Conservation (phyloP, 2,888 invertebrate genomes). For the Drosophila silvestris region DNA sequence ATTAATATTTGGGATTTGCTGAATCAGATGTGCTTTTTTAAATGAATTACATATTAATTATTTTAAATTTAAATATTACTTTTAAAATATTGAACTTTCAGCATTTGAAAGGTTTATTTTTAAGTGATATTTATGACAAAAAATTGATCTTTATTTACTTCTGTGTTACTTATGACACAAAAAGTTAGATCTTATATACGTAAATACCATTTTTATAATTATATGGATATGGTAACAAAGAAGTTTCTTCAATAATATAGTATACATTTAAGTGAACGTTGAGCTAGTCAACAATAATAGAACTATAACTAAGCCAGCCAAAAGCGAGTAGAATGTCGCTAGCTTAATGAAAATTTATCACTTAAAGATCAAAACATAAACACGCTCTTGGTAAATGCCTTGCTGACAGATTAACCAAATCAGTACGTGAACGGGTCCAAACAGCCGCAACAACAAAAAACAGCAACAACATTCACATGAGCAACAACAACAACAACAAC, state of each 20-base stretch:
- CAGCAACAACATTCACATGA: conserved; percentile 6
- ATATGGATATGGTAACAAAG: not conserved
- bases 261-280: not conserved
- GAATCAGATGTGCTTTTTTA: not conserved
- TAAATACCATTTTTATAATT: not conserved
- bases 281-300: not conserved
- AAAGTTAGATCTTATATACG: too few species aligned
- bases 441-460: conserved; percentile 17
- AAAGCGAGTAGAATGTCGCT: conserved; percentile 12
- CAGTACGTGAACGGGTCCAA: conserved; percentile 39
- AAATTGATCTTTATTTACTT: not conserved
- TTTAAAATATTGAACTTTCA: not conserved
- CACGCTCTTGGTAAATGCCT: conserved; percentile 44
- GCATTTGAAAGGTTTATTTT: not conserved
- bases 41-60: not conserved
- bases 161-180: not conserved
- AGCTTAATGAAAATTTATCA: conserved; percentile 74
- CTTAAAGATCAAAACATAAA: conserved; percentile 55
- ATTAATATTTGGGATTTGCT: not conserved
- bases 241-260: not conserved
- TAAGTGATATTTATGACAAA: not conserved
- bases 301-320: not conserved
- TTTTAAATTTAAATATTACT: not conserved
- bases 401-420: conserved; percentile 73
- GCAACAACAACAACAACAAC: conserved; percentile 12